Evolutionary conservation across 2,888 invertebrate genomes (phyloP).

Genomic region (Neoascia interrupta): DNA sequence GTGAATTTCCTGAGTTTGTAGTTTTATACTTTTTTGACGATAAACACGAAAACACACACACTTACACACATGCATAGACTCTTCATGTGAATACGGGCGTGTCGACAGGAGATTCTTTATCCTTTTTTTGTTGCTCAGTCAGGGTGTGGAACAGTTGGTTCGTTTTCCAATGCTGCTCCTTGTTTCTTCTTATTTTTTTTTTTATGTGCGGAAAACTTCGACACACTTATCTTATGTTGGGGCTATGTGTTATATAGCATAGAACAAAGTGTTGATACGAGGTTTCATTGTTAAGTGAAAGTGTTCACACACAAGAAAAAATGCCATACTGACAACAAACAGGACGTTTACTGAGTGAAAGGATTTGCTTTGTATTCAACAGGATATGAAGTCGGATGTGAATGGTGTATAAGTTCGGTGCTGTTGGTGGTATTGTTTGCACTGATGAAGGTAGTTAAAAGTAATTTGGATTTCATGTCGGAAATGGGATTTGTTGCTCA

Average conservation of each 20-base stretch:
- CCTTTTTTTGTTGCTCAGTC: constrained; percentile 41
- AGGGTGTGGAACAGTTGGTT: constrained; percentile 11
- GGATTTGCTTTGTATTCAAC: constrained; percentile 48
- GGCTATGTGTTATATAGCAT: constrained; percentile 32
- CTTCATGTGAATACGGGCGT: too few relatives aligned
- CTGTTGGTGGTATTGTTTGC: constrained; percentile 14
- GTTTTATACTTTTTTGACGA: constrained; percentile 62
- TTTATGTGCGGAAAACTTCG: constrained; percentile 44
- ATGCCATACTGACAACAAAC: constrained; percentile 38
- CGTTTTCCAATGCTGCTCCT: too few relatives aligned
- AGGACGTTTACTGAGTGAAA: constrained; percentile 41
- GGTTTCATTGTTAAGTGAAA: constrained; percentile 56
- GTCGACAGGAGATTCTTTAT: constrained; percentile 23
- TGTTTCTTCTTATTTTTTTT: constrained; percentile 11
- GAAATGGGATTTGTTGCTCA: constrained; percentile 6
- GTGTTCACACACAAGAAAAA: constrained; percentile 29
- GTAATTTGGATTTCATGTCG: constrained; percentile 34
- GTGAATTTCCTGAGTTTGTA: constrained; percentile 64
- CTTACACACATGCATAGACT: too few relatives aligned
- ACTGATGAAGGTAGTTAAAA: constrained; percentile 24
- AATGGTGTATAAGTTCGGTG: constrained; percentile 34
- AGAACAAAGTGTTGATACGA: constrained; percentile 62
- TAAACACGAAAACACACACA: constrained; percentile 10
- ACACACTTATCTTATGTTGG: constrained; percentile 36
- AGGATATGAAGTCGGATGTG: constrained; percentile 61